These are phyloP conservation scores for Bergia sp. DNA, from an alignment of 92 coral and sea anemone genomes.

Conservation along the genomic window DNA sequence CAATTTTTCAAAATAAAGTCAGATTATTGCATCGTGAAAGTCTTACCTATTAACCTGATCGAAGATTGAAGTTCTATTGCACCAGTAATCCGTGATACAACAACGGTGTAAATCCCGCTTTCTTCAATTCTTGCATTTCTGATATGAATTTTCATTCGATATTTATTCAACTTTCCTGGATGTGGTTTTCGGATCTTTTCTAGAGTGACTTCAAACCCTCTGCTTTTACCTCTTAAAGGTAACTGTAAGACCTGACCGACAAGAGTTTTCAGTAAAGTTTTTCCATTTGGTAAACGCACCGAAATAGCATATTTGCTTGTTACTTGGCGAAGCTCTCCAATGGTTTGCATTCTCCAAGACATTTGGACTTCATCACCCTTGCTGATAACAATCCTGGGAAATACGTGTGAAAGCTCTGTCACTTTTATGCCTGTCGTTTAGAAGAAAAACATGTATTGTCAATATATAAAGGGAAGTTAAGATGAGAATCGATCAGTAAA, in stretches of 20 bases:
- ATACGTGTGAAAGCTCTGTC: neutral
- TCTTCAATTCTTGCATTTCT: conserved; percentile 16
- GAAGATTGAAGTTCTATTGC: neutral
- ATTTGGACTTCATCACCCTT: neutral
- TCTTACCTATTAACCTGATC: conserved; percentile 23
- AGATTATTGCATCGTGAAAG: too few relatives aligned
- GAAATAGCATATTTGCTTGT: conserved; percentile 6
- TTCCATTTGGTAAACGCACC: conserved; percentile 14
- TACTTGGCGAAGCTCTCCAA: conserved; percentile 1
- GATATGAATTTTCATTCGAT: conserved; percentile 2
- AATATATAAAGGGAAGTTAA: too few relatives aligned
- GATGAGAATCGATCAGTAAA: too few relatives aligned
- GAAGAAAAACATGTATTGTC: neutral
- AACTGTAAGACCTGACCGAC: conserved; percentile 16
- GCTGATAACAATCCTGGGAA: neutral
- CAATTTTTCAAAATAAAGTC: neutral
- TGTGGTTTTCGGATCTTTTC: neutral
- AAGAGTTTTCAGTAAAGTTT: conserved; percentile 9
- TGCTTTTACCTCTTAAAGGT: neutral
- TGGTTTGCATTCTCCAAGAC: conserved; percentile 11
- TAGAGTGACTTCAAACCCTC: neutral
- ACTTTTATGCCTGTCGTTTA: neutral
- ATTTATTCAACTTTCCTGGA: neutral
- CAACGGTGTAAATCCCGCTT: conserved; percentile 15
- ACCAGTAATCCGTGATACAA: neutral